phyloP scores from a whole-genome alignment of 2,113 vertebrate species.

The Corvus hawaiiensis region DNA sequence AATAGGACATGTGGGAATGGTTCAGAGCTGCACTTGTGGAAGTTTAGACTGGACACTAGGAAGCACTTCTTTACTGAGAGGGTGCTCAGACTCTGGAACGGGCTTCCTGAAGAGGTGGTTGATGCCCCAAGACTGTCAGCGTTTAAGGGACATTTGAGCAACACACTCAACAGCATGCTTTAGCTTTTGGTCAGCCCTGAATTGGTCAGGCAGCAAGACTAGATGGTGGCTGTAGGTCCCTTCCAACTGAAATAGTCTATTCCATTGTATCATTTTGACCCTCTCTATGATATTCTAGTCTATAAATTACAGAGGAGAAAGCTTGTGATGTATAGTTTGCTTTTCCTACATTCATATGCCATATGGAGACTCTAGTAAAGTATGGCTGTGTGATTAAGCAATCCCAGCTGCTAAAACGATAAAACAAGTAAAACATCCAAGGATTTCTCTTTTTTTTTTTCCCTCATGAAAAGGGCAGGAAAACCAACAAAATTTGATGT shows the following conservation, averaged over 20 bases:
- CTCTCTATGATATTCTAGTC: background rate
- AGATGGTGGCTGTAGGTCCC: background rate
- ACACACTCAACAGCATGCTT: background rate
- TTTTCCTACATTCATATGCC: background rate
- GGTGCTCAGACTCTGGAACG: background rate
- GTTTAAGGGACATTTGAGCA: background rate
- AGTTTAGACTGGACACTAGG: background rate
- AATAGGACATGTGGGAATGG: background rate
- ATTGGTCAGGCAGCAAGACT: background rate
- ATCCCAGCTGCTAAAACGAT: slow-evolving; percentile 13
- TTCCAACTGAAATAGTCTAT: background rate
- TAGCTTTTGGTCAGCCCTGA: background rate
- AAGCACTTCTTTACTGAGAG: background rate
- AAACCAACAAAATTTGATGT: background rate
- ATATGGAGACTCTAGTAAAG: background rate
- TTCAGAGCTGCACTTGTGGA: fast-evolving
- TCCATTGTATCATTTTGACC: background rate
- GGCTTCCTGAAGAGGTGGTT: background rate
- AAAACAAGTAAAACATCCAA: slow-evolving; percentile 30
- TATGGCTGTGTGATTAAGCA: slow-evolving; percentile 10
- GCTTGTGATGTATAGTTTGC: background rate
- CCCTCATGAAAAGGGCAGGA: background rate
- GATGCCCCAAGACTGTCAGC: background rate
- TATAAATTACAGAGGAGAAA: background rate
- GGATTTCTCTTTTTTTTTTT: background rate